A percentile compares a stretch with the other conserved stretches of the same genome.
phyloP scores from a whole-genome alignment of 1,140 invertebrate species.

The Cylas formicarius region DNA sequence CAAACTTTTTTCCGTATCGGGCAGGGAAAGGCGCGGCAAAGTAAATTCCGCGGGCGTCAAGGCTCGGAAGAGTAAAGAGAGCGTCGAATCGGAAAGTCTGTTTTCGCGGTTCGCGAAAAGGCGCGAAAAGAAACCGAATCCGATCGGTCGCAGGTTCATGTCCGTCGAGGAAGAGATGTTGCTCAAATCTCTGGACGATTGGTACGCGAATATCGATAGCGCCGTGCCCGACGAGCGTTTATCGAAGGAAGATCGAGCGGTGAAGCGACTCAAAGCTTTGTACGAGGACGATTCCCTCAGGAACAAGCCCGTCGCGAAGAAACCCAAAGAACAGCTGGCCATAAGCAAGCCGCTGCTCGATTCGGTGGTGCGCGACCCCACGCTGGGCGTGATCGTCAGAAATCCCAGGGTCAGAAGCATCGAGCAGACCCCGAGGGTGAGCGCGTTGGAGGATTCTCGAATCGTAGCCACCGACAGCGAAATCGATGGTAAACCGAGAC shows the following conservation, averaged over 20 bases:
- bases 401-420: conserved; percentile 23
- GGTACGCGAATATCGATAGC: conserved; percentile 32
- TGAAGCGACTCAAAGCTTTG: conserved; percentile 31
- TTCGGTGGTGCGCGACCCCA: conserved; percentile 34
- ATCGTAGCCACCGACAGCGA: neutral
- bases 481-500: conserved; percentile 2
- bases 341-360: conserved; percentile 35
- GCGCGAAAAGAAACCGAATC: conserved; percentile 14
- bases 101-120: conserved; percentile 19
- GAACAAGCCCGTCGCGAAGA: conserved; percentile 29
- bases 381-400: conserved; percentile 25
- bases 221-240: conserved; percentile 28
- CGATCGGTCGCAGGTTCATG: conserved; percentile 19
- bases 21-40: conserved; percentile 1
- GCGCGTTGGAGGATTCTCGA: conserved; percentile 19
- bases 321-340: conserved; percentile 30
- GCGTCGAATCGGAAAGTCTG: conserved; percentile 8
- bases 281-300: conserved; percentile 29
- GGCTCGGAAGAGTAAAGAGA: conserved; percentile 6
- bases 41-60: neutral
- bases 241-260: conserved; percentile 28
- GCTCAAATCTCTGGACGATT: conserved; percentile 24
- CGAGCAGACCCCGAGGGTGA: conserved; percentile 14
- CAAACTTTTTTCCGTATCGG: conserved; percentile 14
- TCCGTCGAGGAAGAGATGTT: conserved; percentile 32